Base-by-base conservation (phyloP, 2,797 vertebrate species). In the Bradypus variegatus region DNA sequence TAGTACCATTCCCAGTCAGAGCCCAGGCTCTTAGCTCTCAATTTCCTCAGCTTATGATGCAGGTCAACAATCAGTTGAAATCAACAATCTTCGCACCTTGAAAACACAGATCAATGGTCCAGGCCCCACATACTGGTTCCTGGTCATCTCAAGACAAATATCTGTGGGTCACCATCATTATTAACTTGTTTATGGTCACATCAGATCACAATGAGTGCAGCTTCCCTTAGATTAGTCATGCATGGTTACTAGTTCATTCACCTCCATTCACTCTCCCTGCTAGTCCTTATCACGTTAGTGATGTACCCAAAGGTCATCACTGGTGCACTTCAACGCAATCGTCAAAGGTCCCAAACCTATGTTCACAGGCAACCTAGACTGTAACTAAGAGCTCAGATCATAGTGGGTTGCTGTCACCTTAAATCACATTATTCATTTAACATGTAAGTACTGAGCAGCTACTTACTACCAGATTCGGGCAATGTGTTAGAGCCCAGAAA, bases 381-480 rank as follows among this genome's bases (percentile, higher is more conserved):
- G 33, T 64, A 84, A 65, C 55, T 64, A 41, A 86, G 50, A 87
- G 36, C 67, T 90, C 31, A 69, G n/a, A 48, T 83, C 86, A 92
- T 69, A 60, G 29, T 77, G n/a, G 58, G 19, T 45, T 8, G 38
- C 50, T 33, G 31, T 82, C 82, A 89, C 89, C 78, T 86, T 80
- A 67, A 38, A 48, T 60, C 55, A 69, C 48, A 48, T 41, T 89
- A 77, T 62, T 84, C 64, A 82, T 69, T 89, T 75, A 84, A 84
- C 62, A 87, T 70, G 65, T 83, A 41, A 77, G 88, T 83, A 88
- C 4, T 62, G 58, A 90, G 16, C 79, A 94, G 50, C 38, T 91
- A 89, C 91, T 92, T 69, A 91, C 92, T 82, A 25, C 50, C 25
- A 87, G 53, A 41, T 79, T 69, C 76, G 41, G 29, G 76, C 65